These are phyloP conservation scores for Epistrophella euchroma DNA, from an alignment of 2,888 invertebrate genomes.

Conservation along the genomic window DNA sequence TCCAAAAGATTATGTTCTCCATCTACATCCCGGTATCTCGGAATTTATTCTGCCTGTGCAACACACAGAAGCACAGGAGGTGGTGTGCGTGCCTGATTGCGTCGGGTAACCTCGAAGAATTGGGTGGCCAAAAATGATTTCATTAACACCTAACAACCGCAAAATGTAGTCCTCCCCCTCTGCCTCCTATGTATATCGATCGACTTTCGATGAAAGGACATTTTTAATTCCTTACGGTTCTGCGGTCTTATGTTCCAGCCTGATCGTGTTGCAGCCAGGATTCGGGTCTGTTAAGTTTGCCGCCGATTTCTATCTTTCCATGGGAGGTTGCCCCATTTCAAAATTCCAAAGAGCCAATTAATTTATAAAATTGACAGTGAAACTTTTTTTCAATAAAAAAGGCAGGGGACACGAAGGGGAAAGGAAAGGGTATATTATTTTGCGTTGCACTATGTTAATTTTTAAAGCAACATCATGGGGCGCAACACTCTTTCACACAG, in stretches of 20 bases:
- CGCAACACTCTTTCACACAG: slow-evolving; percentile 79
- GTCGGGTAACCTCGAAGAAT: slow-evolving; percentile 78
- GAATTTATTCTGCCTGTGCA: slow-evolving; percentile 24
- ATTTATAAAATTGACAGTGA: slow-evolving; percentile 83
- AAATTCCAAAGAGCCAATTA: slow-evolving; percentile 82
- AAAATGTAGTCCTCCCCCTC: slow-evolving; percentile 69
- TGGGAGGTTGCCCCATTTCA: slow-evolving; percentile 81
- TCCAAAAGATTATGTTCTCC: slow-evolving; percentile 69
- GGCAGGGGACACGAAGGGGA: slow-evolving; percentile 17
- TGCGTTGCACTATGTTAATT: slow-evolving; percentile 69
- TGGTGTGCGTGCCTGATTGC: slow-evolving; percentile 54
- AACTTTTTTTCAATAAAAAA: slow-evolving; percentile 42
- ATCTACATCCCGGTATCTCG: slow-evolving; percentile 29
- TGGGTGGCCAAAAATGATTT: slow-evolving; percentile 84
- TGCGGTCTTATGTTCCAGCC: slow-evolving; percentile 34
- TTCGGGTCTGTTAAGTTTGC: slow-evolving; percentile 78
- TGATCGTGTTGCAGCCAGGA: slow-evolving; percentile 64
- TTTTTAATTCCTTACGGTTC: slow-evolving; percentile 62
- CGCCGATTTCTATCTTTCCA: slow-evolving; percentile 81
- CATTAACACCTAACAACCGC: slow-evolving; percentile 83
- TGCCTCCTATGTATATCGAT: neutral
- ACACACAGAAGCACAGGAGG: slow-evolving; percentile 19
- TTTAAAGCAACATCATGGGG: slow-evolving; percentile 66
- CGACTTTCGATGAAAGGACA: slow-evolving; percentile 53
- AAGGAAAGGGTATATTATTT: slow-evolving; percentile 79